phyloP scores from a whole-genome alignment of 2,797 vertebrate genomes.

The Nasua narica region DNA sequence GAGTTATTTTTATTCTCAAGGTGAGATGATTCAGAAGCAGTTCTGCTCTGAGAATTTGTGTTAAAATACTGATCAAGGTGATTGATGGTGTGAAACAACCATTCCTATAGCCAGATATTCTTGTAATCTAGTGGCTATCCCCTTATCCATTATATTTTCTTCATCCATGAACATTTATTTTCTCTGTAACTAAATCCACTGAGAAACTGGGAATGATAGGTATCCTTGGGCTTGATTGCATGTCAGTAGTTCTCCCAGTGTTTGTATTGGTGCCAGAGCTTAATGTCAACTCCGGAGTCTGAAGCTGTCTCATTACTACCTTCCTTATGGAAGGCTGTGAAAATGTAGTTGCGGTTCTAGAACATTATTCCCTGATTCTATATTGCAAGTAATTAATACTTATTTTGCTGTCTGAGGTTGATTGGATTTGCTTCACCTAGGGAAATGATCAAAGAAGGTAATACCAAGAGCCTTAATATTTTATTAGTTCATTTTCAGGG shows the following conservation, averaged over 20 bases:
- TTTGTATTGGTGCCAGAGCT: not conserved
- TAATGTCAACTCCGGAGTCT: not conserved
- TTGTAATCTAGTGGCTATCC: not conserved
- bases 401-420: slow-evolving; percentile 27
- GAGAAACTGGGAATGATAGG: not conserved
- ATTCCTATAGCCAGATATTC: not conserved
- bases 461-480: not conserved
- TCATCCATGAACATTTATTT: not conserved
- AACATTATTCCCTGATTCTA: not conserved
- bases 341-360: slow-evolving; percentile 34
- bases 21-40: not conserved
- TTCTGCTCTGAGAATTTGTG: not conserved
- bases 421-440: slow-evolving; percentile 6
- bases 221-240: slow-evolving; percentile 1
- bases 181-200: not conserved
- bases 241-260: not conserved
- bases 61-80: not conserved
- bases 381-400: slow-evolving; percentile 28
- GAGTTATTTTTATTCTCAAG: not conserved
- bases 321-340: not conserved
- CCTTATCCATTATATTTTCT: slow-evolving; percentile 1
- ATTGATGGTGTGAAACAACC: not conserved
- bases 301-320: not conserved
- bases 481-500: slow-evolving; percentile 14
- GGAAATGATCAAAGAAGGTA: slow-evolving; percentile 17